Percentiles rank a stretch among this genome's conserved stretches.
Conservation (phyloP, 2,797 vertebrate species). For the Leucoraja ocellata region DNA sequence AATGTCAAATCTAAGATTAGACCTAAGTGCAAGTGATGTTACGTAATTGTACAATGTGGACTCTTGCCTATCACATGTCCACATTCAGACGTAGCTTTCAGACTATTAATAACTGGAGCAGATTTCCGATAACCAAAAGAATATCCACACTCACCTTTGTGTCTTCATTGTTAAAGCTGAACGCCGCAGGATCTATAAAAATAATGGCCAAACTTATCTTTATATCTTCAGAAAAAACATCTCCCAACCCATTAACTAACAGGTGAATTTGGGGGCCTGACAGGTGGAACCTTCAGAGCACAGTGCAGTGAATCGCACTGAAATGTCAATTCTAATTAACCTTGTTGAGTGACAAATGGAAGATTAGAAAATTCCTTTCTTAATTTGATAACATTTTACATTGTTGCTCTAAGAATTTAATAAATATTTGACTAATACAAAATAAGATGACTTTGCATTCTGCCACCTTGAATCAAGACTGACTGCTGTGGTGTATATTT, state of each 20-base stretch:
- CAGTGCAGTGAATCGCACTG: neutral
- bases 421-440: neutral
- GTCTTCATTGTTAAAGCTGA: neutral
- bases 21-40: neutral
- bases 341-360: neutral
- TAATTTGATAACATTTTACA: neutral
- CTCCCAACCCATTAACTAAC: no score
- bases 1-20: conserved; percentile 29
- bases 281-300: neutral
- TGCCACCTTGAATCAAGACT: neutral
- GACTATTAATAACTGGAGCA: neutral
- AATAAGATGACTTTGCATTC: neutral
- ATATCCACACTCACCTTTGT: neutral
- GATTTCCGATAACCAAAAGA: neutral
- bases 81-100: neutral
- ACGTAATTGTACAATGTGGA: neutral
- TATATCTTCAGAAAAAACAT: neutral
- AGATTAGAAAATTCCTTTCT: neutral
- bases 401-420: neutral
- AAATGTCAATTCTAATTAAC: neutral
- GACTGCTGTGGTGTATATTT: neutral
- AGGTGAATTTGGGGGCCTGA: neutral
- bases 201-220: neutral
- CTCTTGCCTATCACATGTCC: neutral
- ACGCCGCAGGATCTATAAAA: neutral